Evolutionary conservation across 64 coral and sea anemone species (phyloP), one percentile per base, ranked within the genome.

Genomic region (Porites australiensis): DNA sequence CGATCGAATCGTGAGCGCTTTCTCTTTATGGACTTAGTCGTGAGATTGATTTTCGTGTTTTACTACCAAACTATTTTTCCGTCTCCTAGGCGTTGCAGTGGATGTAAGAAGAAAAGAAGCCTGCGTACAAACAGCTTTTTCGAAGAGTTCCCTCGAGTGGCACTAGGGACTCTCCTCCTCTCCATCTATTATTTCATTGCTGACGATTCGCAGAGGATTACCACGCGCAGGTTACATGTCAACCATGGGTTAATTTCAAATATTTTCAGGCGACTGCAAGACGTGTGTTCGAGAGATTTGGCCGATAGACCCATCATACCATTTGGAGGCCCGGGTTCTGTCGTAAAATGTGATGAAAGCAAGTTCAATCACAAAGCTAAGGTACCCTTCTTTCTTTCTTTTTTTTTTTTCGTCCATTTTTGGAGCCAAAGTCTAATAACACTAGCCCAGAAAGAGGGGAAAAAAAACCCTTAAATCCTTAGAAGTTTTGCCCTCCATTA

Each of bases 341-440:
- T 69, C 5, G 60, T 78, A 12, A 75, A 90, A 52, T 79, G 74
- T 50, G 88, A 90, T 47, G 49, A 90, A 23, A 65, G 74, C 27
- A 79, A 80, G 63, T 90, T 79, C 19, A 77, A 75, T 15, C 85
- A 72, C 67, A 88, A 88, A 45, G 18, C 85, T 4, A 88, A 88
- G 67, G 85, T 88, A 73, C 46, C 0, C 27, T 37, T 37, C 27
- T 37, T 37, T 37, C 27, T 37, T 37, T 37, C 1, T 37, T 37
- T 37, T 37, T 37, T 37, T 37, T 37, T 37, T 37, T 37, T 1
- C 27, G 27, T 37, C 27, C 27, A 37, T 37, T 37, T 37, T 37
- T 37, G 27, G 27, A 37, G 27, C 27, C 27, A 37, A 37, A 37
- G 27, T 37, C 27, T 37, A 37, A 37, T 37, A 37, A 0, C 27